Percentiles rank a stretch among this genome's conserved stretches.
phyloP scores from a whole-genome alignment of 2,888 invertebrate genomes.

The Ochropleura leucogaster region DNA sequence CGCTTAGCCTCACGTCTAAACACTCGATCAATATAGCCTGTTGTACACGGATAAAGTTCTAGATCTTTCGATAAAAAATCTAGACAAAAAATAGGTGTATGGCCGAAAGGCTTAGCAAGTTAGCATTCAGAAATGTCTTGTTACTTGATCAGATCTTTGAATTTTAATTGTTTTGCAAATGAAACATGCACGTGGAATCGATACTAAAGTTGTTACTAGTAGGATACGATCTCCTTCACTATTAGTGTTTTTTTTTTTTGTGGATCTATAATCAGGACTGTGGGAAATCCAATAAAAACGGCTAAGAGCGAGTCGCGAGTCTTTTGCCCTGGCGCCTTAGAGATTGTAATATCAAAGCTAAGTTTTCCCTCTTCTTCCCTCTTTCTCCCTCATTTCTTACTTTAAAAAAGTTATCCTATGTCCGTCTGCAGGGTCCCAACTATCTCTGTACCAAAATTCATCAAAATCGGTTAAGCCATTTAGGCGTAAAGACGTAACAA shows the following conservation, averaged over 20 bases:
- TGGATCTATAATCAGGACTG: not conserved
- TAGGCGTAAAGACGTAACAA: too few relatives aligned
- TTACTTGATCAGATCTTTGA: constrained; percentile 38
- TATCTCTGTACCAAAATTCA: too few relatives aligned
- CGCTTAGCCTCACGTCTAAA: constrained; percentile 52
- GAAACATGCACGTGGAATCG: constrained; percentile 22
- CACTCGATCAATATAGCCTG: constrained; percentile 54
- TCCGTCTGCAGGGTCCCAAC: too few relatives aligned
- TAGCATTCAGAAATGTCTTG: constrained; percentile 34
- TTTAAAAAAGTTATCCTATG: too few relatives aligned
- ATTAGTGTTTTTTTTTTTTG: not conserved
- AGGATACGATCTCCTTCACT: constrained; percentile 3
- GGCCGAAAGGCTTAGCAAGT: constrained; percentile 44
- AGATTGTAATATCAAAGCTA: too few relatives aligned
- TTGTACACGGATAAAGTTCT: constrained; percentile 41
- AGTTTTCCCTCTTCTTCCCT: too few relatives aligned
- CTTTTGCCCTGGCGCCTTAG: too few relatives aligned
- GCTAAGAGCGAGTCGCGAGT: too few relatives aligned
- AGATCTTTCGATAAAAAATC: constrained; percentile 50
- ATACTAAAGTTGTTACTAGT: constrained; percentile 13
- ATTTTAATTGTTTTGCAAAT: constrained; percentile 53
- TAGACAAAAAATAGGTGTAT: constrained; percentile 47
- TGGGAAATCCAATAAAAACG: not conserved
- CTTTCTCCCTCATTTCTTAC: too few relatives aligned
- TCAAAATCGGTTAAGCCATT: too few relatives aligned